Conservation (phyloP, 2,797 vertebrate genomes). For the Cryptoblepharus egeriae region DNA sequence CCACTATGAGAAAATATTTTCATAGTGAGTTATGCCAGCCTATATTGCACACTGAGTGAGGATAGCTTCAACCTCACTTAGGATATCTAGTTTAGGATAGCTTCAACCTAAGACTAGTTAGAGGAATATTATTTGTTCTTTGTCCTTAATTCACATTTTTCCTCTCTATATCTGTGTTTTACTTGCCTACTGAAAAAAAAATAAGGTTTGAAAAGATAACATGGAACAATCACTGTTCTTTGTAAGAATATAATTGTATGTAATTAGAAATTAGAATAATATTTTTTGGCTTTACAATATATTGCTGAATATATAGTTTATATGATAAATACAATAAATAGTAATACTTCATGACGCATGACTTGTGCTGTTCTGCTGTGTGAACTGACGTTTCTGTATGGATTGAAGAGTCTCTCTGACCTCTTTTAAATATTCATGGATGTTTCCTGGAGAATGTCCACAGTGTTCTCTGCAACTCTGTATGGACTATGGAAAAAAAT, state of each 20-base stretch:
- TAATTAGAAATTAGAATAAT: too few relatives aligned
- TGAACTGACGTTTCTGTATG: slow-evolving; percentile 35
- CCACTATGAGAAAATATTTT: too few relatives aligned
- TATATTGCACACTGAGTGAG: too few relatives aligned
- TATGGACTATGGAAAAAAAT: slow-evolving; percentile 37
- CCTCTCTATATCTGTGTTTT: too few relatives aligned
- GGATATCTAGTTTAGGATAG: too few relatives aligned
- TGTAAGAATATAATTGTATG: too few relatives aligned
- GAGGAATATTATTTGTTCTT: too few relatives aligned
- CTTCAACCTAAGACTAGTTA: too few relatives aligned
- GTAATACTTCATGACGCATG: background rate
- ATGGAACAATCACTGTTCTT: background rate
- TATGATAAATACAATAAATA: slow-evolving; percentile 73
- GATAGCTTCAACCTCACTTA: too few relatives aligned
- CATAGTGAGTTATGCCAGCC: too few relatives aligned
- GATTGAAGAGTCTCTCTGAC: slow-evolving; percentile 46
- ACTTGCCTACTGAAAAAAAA: background rate
- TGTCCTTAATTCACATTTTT: too few relatives aligned
- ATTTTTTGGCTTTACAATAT: slow-evolving; percentile 53
- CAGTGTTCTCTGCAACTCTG: fast-evolving
- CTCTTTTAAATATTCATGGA: slow-evolving; percentile 49
- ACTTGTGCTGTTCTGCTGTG: background rate
- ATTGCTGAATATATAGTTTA: background rate
- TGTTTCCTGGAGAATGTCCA: slow-evolving; percentile 42
- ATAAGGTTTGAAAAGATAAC: background rate